Evolutionary conservation across 1,140 invertebrate genomes (phyloP).

Genomic region (Ladona fulva): DNA sequence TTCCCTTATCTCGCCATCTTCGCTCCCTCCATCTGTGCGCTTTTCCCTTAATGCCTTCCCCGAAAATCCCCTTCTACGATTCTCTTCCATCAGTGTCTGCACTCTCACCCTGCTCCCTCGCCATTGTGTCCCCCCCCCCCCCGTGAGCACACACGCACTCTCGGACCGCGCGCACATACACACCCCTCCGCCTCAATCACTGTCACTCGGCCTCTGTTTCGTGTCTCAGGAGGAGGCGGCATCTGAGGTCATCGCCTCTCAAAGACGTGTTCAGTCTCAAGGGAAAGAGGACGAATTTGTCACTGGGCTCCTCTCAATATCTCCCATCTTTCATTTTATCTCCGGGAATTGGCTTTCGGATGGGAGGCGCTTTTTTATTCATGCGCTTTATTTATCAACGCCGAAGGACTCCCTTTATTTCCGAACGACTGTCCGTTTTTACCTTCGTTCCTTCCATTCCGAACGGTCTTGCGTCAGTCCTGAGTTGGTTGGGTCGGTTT

Average conservation of each 20-base stretch:
- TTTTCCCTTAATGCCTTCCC: background rate
- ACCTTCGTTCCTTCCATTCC: background rate
- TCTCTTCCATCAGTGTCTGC: background rate
- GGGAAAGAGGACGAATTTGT: background rate
- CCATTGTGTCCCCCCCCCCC: background rate
- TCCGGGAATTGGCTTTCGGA: background rate
- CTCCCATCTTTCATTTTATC: background rate
- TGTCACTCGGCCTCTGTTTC: background rate
- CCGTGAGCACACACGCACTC: background rate
- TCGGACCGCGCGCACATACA: too few relatives aligned
- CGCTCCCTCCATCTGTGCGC: background rate
- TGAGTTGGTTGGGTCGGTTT: too few relatives aligned
- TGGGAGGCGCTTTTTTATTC: background rate
- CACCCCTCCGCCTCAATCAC: background rate
- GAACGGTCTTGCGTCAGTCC: too few relatives aligned
- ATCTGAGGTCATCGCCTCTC: slow-evolving; percentile 2
- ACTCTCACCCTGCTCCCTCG: background rate
- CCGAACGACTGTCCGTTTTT: too few relatives aligned
- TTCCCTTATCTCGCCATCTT: background rate
- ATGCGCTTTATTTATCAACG: background rate
- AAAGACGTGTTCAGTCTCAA: background rate
- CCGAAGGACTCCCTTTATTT: background rate
- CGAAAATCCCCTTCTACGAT: too few relatives aligned
- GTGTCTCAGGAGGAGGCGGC: background rate
- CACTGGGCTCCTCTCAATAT: background rate